Base-by-base conservation (phyloP, 2,797 vertebrate species). In the Acanthurus lineatus region DNA sequence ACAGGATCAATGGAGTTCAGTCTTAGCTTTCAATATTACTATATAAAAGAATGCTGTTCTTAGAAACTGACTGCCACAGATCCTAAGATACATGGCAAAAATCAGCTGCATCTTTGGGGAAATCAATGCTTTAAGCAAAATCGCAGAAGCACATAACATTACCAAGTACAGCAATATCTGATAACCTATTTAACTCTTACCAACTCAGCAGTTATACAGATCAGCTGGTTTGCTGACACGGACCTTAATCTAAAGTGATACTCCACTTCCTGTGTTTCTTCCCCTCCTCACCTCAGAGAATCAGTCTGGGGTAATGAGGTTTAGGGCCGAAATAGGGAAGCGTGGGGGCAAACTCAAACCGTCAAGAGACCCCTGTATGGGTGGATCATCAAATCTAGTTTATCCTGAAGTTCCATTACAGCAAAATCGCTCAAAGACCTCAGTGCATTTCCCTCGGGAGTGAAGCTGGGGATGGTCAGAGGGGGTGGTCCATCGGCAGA, bases 341-440 rank as follows among this genome's bases (percentile, higher is more conserved):
- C 69, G 66, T 63, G 2, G 45, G 48, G 15, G 35, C 16, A 53
- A 77, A 80, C 63, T 66, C 69, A 69, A 79, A 82, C 60, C 4
- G 28, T 78, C 83, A 44, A 48, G 75, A 77, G 70, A 52, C 10
- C 12, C 22, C 17, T 28, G 58, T 54, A 73, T 14, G 62, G 83
- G 78, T 73, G 82, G 73, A 87, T 85, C 83, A 86, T 91, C 86
- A 86, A 89, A 91, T 90, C 87, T 85, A 84, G 85, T 92, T 94
- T 76, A 84, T 89, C 86, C 81, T 83, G 75, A 89, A 90, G 86
- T 90, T 93, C 83, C 74, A 91, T 92, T 91, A 85, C 77, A 80
- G 69, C 73, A 64, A 81, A 82, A 91, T 86, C 57, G 82, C 77
- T 88, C 63, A 54, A 79, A 83, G 83, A 87, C 81, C 62, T 66